Conservation (phyloP, 2,113 vertebrate genomes). For the Datnioides undecimradiatus region DNA sequence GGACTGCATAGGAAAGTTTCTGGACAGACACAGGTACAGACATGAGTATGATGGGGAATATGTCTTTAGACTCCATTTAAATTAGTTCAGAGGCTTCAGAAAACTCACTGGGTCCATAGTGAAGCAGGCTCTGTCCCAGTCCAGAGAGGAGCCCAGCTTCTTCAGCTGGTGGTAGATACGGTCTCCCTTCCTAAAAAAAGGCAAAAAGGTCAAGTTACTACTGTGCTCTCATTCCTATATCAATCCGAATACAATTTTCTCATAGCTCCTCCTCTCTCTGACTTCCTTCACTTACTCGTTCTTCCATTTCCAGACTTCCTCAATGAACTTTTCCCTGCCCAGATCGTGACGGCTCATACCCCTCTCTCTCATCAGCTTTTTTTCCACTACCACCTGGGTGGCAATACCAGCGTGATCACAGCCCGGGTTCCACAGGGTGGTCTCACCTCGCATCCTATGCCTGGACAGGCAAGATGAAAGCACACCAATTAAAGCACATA, state of each 20-base stretch:
- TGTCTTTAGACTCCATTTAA: not conserved
- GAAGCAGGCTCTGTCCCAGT: constrained; percentile 95
- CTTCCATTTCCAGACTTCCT: constrained; percentile 94
- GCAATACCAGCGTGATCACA: constrained; percentile 95
- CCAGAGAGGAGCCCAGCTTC: constrained; percentile 91
- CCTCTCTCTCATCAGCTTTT: constrained; percentile 90
- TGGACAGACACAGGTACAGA: constrained; percentile 33
- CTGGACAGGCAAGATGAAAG: constrained; percentile 64
- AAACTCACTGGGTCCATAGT: constrained; percentile 92
- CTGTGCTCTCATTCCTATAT: not conserved
- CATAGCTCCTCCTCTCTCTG: too few species aligned
- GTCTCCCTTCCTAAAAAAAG: constrained; percentile 88
- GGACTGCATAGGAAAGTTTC: constrained; percentile 92
- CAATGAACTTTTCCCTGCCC: constrained; percentile 88
- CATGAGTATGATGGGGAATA: not conserved
- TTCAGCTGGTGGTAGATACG: constrained; percentile 94
- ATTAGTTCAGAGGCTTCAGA: not conserved
- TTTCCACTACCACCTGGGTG: constrained; percentile 95
- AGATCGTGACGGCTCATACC: constrained; percentile 89
- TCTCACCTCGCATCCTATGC: constrained; percentile 93
- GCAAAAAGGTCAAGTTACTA: not conserved
- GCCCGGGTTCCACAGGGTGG: constrained; percentile 93
- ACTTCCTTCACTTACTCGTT: constrained; percentile 87
- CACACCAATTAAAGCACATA: not conserved
- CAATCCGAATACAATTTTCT: not conserved